Evolutionary conservation across 1,140 invertebrate species (phyloP).

Genomic region (Rhyacophila brunnea): DNA sequence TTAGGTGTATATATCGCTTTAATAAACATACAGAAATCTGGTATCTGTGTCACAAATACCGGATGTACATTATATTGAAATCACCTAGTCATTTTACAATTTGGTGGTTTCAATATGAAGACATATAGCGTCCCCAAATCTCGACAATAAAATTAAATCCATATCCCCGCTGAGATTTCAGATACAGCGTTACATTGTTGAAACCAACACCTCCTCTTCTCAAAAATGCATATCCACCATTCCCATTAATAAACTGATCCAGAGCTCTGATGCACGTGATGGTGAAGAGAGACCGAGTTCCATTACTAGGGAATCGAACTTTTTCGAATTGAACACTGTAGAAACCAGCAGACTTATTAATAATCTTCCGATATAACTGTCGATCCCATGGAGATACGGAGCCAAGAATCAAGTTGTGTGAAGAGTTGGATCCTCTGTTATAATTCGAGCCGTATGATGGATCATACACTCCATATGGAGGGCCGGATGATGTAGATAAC

Average conservation of each 20-base stretch:
- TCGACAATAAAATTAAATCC: constrained; percentile 47
- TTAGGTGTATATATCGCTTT: too few relatives aligned
- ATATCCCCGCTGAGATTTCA: constrained; percentile 45
- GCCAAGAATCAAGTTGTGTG: constrained; percentile 24
- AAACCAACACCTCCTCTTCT: constrained; percentile 46
- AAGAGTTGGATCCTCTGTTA: constrained; percentile 17
- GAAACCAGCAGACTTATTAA: constrained; percentile 42
- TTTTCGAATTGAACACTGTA: constrained; percentile 40
- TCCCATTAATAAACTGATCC: constrained; percentile 54
- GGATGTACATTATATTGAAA: too few relatives aligned
- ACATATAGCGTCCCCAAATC: constrained; percentile 41
- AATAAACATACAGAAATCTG: too few relatives aligned
- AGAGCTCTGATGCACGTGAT: constrained; percentile 45
- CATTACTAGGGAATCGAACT: constrained; percentile 37
- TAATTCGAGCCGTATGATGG: constrained; percentile 3
- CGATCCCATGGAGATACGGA: constrained; percentile 24
- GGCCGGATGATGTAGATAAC: background rate
- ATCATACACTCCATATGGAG: background rate
- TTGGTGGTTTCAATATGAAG: too few relatives aligned
- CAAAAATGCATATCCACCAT: constrained; percentile 41
- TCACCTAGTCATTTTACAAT: too few relatives aligned
- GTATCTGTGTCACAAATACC: too few relatives aligned
- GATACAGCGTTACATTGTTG: constrained; percentile 41
- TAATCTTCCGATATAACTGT: constrained; percentile 38
- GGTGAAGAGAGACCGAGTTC: constrained; percentile 35